Conservation (phyloP, 2,113 vertebrate genomes). For the Epinephelus cyanopodus region DNA sequence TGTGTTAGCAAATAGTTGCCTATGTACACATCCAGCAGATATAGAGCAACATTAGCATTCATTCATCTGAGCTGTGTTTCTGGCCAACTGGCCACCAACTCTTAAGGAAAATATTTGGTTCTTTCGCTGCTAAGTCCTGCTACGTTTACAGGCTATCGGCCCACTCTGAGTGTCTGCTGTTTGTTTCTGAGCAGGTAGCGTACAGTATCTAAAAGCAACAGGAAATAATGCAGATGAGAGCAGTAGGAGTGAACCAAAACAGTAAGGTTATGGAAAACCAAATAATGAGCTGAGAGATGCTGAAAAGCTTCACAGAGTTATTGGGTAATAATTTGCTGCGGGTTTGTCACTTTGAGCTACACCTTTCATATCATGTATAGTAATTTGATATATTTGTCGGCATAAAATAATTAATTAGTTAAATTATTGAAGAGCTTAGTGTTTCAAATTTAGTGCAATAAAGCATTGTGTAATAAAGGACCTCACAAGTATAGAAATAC, state of each 20-base stretch:
- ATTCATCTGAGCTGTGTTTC: not conserved
- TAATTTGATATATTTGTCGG: not conserved
- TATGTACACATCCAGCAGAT: not conserved
- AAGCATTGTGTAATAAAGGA: not conserved
- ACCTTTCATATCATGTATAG: not conserved
- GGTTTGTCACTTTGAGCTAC: not conserved
- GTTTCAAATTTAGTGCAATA: not conserved
- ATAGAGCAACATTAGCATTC: not conserved
- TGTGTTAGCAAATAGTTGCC: not conserved
- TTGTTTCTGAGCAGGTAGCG: not conserved
- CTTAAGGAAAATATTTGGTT: not conserved
- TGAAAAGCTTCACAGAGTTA: not conserved
- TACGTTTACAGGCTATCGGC: not conserved
- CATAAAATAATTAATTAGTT: not conserved
- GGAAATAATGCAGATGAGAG: not conserved
- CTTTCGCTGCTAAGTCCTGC: not conserved
- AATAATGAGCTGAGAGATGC: not conserved
- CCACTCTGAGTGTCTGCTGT: not conserved
- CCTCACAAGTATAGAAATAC: slow-evolving; percentile 13
- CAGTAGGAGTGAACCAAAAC: not conserved
- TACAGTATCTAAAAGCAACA: not conserved
- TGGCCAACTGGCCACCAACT: not conserved
- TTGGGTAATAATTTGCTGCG: not conserved
- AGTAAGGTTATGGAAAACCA: not conserved
- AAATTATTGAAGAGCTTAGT: not conserved